A percentile compares a stretch with the other conserved stretches of the same genome.
Conservation (phyloP, 2,888 invertebrate species). For the Megamerina dolium region DNA sequence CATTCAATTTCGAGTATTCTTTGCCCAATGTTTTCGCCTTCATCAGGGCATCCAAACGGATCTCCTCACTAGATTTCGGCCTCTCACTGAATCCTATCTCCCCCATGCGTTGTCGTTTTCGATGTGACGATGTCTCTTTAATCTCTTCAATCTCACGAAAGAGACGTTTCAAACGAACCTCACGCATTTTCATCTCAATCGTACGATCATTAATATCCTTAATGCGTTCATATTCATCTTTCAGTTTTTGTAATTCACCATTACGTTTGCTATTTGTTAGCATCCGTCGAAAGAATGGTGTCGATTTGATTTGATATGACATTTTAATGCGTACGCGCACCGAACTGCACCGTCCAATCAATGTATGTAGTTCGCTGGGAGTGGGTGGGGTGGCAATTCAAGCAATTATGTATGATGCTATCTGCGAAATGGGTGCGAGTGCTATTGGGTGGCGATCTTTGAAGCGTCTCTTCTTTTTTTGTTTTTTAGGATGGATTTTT, state of each 20-base stretch:
- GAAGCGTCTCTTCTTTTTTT: no score
- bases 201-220: conserved; percentile 34
- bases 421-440: no score
- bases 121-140: conserved; percentile 21
- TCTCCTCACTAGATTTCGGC: conserved; percentile 14
- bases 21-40: conserved; percentile 30
- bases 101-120: conserved; percentile 6
- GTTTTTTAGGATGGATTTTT: no score
- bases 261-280: conserved; percentile 30
- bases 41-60: conserved; percentile 26
- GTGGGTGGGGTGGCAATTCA: no score
- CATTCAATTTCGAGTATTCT: conserved; percentile 32
- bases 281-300: conserved; percentile 32
- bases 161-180: conserved; percentile 33
- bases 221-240: conserved; percentile 38
- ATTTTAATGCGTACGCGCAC: conserved; percentile 15
- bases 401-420: no score
- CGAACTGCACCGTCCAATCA: not conserved
- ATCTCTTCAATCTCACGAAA: conserved; percentile 37
- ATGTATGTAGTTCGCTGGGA: no score
- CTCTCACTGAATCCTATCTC: conserved; percentile 7
- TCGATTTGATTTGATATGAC: conserved; percentile 36
- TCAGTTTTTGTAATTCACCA: conserved; percentile 33
- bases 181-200: conserved; percentile 36
- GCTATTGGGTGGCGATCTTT: no score